Conservation (phyloP, 2,797 vertebrate genomes). For the Artibeus lituratus region DNA sequence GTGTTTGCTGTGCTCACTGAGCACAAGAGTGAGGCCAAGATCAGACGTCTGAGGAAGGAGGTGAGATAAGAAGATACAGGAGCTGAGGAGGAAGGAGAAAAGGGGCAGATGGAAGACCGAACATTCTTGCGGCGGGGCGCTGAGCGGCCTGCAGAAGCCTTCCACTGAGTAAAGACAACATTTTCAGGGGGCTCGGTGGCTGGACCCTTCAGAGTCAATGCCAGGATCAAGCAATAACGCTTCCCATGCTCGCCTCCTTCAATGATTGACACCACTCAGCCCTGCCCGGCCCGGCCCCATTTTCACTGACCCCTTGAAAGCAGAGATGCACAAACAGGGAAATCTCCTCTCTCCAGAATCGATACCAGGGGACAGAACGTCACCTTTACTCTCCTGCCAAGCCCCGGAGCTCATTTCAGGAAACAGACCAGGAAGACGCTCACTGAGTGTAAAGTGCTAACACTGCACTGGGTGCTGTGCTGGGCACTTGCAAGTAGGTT, state of each 20-base stretch:
- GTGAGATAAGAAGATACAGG: background rate
- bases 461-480: accelerated
- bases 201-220: accelerated
- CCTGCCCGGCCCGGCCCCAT: conserved; percentile 59
- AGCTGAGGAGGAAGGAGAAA: background rate
- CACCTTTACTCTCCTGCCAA: background rate
- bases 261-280: conserved; percentile 54
- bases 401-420: background rate
- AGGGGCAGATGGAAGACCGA: background rate
- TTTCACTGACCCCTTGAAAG: conserved; percentile 75
- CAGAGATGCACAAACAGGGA: conserved; percentile 44
- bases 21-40: background rate
- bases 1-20: background rate
- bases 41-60: background rate
- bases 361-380: conserved; percentile 1
- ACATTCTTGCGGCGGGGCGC: background rate
- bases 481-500: too few species aligned
- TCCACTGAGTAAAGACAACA: background rate
- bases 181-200: background rate
- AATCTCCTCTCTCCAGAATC: conserved; percentile 55
- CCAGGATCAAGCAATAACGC: background rate
- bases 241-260: background rate
- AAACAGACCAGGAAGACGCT: background rate
- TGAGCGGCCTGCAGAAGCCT: background rate
- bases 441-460: background rate